Base-by-base conservation (phyloP, 1,140 invertebrate species). In the Drosophila willistoni region DNA sequence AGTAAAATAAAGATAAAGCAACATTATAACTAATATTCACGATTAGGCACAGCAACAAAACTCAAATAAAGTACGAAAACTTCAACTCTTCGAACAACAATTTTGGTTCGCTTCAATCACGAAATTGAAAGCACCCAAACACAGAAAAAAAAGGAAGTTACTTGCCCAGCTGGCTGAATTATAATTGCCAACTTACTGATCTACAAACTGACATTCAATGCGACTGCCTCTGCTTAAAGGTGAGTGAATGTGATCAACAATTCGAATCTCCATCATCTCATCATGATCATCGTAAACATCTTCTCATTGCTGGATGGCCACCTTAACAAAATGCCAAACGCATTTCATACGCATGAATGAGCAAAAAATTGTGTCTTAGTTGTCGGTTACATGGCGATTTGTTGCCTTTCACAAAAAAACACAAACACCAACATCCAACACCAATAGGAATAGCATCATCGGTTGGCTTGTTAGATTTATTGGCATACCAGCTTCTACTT, bases 181-280 rank as follows among this genome's bases (percentile, higher is more conserved):
- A 51, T 64, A 63, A 17, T 42, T 61, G 61, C 41, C 17, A 67
- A 76, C 73, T 64, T 59, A 57, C 63, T 77, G 75, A 68, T 77
- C 68, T 54, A 71, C 77, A 72, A 86, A 66, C 68, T 77, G 81
- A 77, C 75, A 77, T 77, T 77, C 73, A 85, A 68, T 76, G 81
- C 65, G 72, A 83, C 59, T 86, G 82, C 82, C 82, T 51, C 44
- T 51, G 83, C 77, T 87, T 68, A 77, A 82, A 87, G 82, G 82
- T 86, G 81, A 86, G 82, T 86, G 76, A 86, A 73, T 81, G 14
- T 14, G 41, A 69, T 56, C 36, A 63, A 36, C 63, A 39, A 25
- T 14, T 19, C 42, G 55, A 36, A 70, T 47, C 39, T 34, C 13
- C 39, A 60, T 39, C 64, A 64, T 68, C 42, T 39, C 64, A 64